Conservation (phyloP, 2,113 vertebrate genomes). For the Tauraco erythrolophus region DNA sequence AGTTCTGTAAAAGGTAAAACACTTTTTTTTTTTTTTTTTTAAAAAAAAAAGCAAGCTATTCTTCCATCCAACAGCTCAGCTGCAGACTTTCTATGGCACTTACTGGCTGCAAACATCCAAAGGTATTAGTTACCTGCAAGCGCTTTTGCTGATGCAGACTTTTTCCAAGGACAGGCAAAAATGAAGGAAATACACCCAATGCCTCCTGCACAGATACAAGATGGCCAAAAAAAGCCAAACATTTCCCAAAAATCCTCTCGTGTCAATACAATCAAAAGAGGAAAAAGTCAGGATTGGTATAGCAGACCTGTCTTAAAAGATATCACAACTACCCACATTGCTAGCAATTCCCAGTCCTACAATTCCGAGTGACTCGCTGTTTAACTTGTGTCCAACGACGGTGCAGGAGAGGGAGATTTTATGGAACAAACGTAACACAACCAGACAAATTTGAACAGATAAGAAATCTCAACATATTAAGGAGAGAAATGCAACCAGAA, state of each 20-base stretch:
- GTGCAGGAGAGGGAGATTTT: neutral
- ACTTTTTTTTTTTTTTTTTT: neutral
- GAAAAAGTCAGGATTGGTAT: neutral
- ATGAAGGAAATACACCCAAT: rapidly evolving
- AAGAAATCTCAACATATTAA: neutral
- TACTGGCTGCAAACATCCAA: neutral
- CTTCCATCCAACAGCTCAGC: neutral
- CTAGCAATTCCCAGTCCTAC: neutral
- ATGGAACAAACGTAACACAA: neutral
- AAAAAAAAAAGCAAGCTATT: neutral
- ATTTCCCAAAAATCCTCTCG: neutral
- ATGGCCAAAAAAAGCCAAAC: neutral
- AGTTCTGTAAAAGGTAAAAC: neutral
- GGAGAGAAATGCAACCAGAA: neutral
- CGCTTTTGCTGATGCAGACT: neutral
- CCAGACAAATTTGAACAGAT: neutral
- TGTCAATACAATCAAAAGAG: neutral
- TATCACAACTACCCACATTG: neutral
- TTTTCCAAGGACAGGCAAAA: neutral
- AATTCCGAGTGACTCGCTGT: neutral
- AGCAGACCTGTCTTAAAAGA: neutral
- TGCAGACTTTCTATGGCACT: neutral
- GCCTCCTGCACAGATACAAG: neutral
- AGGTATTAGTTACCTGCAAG: neutral
- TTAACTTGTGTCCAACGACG: neutral